Conservation (phyloP, 2,888 invertebrate genomes). For the Xanthia icteritia region DNA sequence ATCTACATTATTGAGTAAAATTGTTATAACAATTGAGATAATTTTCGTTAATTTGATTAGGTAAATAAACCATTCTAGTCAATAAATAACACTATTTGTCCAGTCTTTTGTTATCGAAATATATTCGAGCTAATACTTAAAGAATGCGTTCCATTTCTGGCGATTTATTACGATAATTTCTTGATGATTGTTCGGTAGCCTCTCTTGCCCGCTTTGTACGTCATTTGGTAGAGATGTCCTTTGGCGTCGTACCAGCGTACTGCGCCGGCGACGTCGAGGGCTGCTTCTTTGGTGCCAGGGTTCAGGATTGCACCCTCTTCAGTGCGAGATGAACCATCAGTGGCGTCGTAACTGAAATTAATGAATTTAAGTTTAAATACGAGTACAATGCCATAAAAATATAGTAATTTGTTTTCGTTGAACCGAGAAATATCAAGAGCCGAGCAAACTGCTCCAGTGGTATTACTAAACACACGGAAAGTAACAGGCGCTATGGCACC, state of each 20-base stretch:
- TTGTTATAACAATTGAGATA: not conserved
- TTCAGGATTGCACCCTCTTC: constrained; percentile 85
- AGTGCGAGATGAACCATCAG: constrained; percentile 89
- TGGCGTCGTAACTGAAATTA: constrained; percentile 83
- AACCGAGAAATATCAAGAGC: too few species aligned
- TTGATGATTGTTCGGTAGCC: constrained; percentile 88
- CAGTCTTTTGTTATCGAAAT: constrained; percentile 72
- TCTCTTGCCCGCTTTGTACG: constrained; percentile 87
- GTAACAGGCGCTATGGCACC: constrained; percentile 32
- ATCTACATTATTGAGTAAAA: not conserved
- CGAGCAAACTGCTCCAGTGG: constrained; percentile 1
- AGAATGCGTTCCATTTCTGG: constrained; percentile 37
- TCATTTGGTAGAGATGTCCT: constrained; percentile 88
- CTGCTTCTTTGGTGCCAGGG: constrained; percentile 81
- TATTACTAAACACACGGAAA: not conserved
- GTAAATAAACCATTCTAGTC: constrained; percentile 40
- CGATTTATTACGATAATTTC: constrained; percentile 75
- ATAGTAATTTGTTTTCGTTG: too few species aligned
- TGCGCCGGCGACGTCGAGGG: constrained; percentile 84
- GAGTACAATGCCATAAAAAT: too few species aligned
- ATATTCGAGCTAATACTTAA: constrained; percentile 63
- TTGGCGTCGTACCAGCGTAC: constrained; percentile 87
- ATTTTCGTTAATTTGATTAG: constrained; percentile 17
- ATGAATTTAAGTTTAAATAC: too few species aligned
- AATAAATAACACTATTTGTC: constrained; percentile 64